Evolutionary conservation across 1,140 invertebrate species (phyloP).

Genomic region (Goniozus legneri): DNA sequence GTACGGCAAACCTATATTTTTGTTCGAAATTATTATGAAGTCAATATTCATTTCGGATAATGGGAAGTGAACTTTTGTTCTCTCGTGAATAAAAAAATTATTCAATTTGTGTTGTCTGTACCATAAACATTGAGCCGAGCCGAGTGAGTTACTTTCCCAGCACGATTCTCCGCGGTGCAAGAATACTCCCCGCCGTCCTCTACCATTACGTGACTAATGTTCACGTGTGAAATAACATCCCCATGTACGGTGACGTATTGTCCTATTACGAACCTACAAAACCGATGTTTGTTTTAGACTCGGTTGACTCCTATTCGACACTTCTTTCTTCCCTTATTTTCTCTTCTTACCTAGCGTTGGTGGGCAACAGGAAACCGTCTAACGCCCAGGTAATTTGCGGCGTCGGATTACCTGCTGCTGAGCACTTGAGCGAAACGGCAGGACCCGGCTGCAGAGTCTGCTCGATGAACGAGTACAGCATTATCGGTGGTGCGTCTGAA

Average conservation of each 20-base stretch:
- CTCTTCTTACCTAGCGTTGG: constrained; percentile 70
- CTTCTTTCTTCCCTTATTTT: constrained; percentile 12
- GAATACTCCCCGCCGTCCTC: constrained; percentile 85
- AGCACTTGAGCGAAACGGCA: constrained; percentile 81
- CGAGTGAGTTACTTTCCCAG: constrained; percentile 71
- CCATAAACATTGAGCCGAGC: constrained; percentile 84
- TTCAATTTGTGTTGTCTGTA: constrained; percentile 37
- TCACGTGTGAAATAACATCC: constrained; percentile 83
- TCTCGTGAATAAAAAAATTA: too few species aligned
- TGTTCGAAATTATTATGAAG: too few species aligned
- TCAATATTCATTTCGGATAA: too few species aligned
- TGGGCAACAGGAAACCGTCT: constrained; percentile 73
- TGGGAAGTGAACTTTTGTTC: neutral
- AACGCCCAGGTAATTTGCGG: constrained; percentile 78
- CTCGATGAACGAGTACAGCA: constrained; percentile 80
- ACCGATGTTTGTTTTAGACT: neutral
- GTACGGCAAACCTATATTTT: constrained; percentile 78
- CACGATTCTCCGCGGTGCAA: constrained; percentile 76
- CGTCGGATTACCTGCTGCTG: constrained; percentile 80
- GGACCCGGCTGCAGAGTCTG: constrained; percentile 80
- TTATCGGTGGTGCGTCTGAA: constrained; percentile 76
- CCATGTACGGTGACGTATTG: constrained; percentile 78
- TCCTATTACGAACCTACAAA: constrained; percentile 71
- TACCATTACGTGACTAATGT: constrained; percentile 78
- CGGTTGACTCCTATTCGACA: neutral